These are phyloP conservation scores for Heteractis magnifica DNA, from an alignment of 92 coral and sea anemone species.

Conservation along the genomic window DNA sequence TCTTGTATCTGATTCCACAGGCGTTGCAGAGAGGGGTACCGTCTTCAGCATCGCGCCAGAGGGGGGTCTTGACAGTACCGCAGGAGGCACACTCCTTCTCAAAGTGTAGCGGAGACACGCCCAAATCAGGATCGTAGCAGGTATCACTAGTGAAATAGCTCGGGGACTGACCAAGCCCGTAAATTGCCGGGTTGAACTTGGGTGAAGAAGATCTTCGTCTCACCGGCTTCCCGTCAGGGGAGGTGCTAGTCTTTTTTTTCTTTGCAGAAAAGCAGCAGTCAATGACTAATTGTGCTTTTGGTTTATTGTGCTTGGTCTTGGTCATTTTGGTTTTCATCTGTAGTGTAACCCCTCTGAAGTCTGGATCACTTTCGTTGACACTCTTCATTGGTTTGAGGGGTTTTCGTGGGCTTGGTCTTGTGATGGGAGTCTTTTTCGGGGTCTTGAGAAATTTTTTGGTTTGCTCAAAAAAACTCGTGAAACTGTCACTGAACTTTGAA, in stretches of 20 bases:
- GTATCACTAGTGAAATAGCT: conserved; percentile 50
- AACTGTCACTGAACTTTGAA: conserved; percentile 27
- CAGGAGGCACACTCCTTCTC: conserved; percentile 99
- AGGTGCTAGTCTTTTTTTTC: conserved; percentile 63
- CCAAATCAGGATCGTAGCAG: conserved; percentile 69
- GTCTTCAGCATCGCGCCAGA: conserved; percentile 99
- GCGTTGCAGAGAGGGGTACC: conserved; percentile 99
- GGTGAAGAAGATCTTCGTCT: conserved; percentile 68
- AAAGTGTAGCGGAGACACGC: conserved; percentile 76
- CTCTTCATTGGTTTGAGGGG: conserved; percentile 93
- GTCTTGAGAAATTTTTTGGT: conserved; percentile 63
- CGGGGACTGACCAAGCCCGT: conserved; percentile 69
- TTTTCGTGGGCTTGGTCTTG: conserved; percentile 91
- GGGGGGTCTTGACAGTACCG: conserved; percentile 88
- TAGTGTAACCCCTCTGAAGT: conserved; percentile 92
- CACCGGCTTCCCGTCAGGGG: conserved; percentile 52
- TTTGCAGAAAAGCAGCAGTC: conserved; percentile 86
- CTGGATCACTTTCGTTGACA: conserved; percentile 86
- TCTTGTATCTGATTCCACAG: conserved; percentile 97
- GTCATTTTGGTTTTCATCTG: conserved; percentile 90
- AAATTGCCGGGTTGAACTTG: conserved; percentile 73
- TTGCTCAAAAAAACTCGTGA: conserved; percentile 33
- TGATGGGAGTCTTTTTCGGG: conserved; percentile 53
- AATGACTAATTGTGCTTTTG: conserved; percentile 88
- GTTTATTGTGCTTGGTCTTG: conserved; percentile 50